phyloP scores from a whole-genome alignment of 2,888 invertebrate species.

The Zele albiditarsus region DNA sequence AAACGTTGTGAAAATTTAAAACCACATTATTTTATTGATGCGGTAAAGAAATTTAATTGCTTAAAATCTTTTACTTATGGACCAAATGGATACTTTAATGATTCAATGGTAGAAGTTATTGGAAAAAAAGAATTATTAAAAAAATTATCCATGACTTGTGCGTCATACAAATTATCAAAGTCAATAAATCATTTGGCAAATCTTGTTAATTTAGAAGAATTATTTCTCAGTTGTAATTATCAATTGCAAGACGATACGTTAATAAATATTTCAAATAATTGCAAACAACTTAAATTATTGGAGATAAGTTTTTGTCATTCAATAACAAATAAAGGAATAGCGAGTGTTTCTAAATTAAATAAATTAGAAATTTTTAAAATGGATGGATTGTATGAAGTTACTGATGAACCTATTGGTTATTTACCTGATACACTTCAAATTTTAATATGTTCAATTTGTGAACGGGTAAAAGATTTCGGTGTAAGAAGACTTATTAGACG shows the following conservation, averaged over 20 bases:
- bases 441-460: not conserved
- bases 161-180: not conserved
- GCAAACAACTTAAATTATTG: not conserved
- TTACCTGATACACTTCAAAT: not conserved
- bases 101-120: not conserved
- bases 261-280: not conserved
- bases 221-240: not conserved
- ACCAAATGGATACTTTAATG: not conserved
- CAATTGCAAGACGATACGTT: not conserved
- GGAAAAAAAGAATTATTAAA: not conserved
- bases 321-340: not conserved
- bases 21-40: not conserved
- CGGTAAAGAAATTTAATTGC: not conserved
- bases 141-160: not conserved
- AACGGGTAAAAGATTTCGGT: not conserved
- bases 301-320: not conserved
- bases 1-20: not conserved
- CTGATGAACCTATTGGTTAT: not conserved
- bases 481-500: not conserved
- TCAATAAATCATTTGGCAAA: not conserved
- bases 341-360: not conserved
- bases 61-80: not conserved
- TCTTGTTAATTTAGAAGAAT: constrained; percentile 1
- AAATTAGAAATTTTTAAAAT: not conserved
- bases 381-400: not conserved